phyloP scores from a whole-genome alignment of 1,140 invertebrate genomes.

The Arctopsyche grandis region DNA sequence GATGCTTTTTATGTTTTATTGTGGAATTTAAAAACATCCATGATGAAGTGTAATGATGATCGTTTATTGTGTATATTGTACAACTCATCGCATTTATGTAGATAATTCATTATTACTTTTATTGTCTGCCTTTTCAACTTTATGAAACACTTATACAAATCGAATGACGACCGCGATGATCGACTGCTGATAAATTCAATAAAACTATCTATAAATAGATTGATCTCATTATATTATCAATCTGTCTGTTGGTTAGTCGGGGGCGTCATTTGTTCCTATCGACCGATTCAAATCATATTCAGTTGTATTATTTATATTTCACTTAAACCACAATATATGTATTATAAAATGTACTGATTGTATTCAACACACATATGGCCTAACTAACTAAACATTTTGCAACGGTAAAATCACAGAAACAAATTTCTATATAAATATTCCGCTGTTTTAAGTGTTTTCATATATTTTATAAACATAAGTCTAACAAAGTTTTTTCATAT shows the following conservation, averaged over 20 bases:
- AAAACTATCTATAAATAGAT: no score
- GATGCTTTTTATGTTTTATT: background rate
- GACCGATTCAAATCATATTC: no score
- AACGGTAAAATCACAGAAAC: background rate
- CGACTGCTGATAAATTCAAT: no score
- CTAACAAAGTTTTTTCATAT: conserved; percentile 30
- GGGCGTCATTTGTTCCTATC: no score
- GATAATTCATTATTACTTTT: conserved; percentile 43
- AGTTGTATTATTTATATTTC: no score
- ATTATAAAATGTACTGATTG: no score
- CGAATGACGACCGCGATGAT: background rate
- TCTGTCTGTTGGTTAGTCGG: no score
- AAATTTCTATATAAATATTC: background rate
- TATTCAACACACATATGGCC: background rate
- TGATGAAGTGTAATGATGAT: background rate
- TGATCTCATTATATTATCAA: no score
- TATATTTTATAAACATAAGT: conserved; percentile 33
- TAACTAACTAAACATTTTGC: background rate
- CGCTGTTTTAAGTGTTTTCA: conserved; percentile 20
- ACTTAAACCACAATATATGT: no score
- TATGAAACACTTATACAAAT: conserved; percentile 47
- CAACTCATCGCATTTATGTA: conserved; percentile 38
- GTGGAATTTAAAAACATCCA: no score
- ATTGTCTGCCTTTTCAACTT: conserved; percentile 52
- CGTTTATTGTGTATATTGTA: conserved; percentile 5